Base-by-base conservation (phyloP, 2,888 invertebrate species). In the Agrotis segetum region DNA sequence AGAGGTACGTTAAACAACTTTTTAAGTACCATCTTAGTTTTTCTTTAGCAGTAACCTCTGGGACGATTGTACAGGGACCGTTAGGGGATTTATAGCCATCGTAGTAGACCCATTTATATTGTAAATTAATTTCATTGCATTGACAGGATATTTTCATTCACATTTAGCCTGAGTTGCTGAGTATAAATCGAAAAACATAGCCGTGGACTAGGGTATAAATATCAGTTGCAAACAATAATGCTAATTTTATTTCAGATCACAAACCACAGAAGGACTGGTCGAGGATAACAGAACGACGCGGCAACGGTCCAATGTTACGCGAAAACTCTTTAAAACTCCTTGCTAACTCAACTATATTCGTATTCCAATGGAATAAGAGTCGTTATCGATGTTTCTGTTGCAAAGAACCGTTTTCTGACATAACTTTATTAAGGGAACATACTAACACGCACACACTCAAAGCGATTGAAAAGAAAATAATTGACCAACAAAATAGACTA, bases 271-370 rank as follows among this genome's bases (percentile, higher is more conserved):
- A 88, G 14, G 87, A 90, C 49, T 90, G 89, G 90, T 59, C 74
- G 0, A 93, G 90, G 83, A 87, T 92, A 46, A 68, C 82, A 0
- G 93, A 93, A 7, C 77, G 90, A 0, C 92, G 95, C 0, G 93
- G 93, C 17, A 86, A 85, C 29, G 93, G 91, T 0, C 92, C 92
- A 0, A 80, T 93, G 17, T 71, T 94, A 0, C 77, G 95, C 24
- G 91, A 93, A 21, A 94, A 93, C 75, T 93, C 96, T 0, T 68
- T 96, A 1, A 98, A 98, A 90, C 97, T 96, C 0, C 85, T 96
- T 0, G 88, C 88, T 0, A 91, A 94, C 71, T 95, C 95, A 0
- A 94, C 93, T 0, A 85, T 94, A 44, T 92, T 93, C 65, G 91
- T 93, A 0, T 96, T 96, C 53, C 95, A 95, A 77, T 96, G 93